These are phyloP conservation scores for Pollachius pollachius DNA, from an alignment of 2,113 vertebrate genomes.

Conservation along the genomic window DNA sequence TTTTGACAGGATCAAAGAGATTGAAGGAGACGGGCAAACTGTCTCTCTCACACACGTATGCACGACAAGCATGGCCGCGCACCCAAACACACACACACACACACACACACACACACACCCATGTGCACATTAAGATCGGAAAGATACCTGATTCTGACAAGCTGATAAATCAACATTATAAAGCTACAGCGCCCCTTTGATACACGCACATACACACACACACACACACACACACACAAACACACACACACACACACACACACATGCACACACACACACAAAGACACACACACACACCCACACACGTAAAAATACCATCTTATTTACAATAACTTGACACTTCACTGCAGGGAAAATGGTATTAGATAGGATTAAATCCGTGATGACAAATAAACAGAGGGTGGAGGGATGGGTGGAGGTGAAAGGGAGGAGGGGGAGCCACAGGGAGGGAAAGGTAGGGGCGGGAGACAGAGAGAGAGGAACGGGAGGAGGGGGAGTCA, in stretches of 20 bases:
- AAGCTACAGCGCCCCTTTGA: constrained; percentile 48
- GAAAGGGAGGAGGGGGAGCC: neutral
- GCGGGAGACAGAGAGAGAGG: neutral
- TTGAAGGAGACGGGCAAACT: constrained; percentile 35
- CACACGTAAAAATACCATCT: constrained; percentile 61
- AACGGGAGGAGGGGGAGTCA: neutral
- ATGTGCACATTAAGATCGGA: constrained; percentile 50
- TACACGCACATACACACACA: constrained; percentile 5
- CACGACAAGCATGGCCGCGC: constrained; percentile 20
- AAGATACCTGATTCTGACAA: constrained; percentile 58
- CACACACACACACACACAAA: neutral
- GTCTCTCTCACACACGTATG: neutral
- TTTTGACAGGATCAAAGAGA: constrained; percentile 55
- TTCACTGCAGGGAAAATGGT: constrained; percentile 61
- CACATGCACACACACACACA: constrained; percentile 15
- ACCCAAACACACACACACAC: constrained; percentile 20
- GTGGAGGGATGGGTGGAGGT: constrained; percentile 39
- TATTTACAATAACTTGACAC: constrained; percentile 73
- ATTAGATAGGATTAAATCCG: constrained; percentile 56
- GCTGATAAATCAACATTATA: constrained; percentile 75
- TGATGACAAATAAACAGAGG: constrained; percentile 63
- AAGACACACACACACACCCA: constrained; percentile 25
- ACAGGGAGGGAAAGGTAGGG: neutral
- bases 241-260: constrained; percentile 11
- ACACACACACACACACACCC: constrained; percentile 34